These are phyloP conservation scores for Troides oblongomaculatus DNA, from an alignment of 2,888 invertebrate species.

Conservation along the genomic window DNA sequence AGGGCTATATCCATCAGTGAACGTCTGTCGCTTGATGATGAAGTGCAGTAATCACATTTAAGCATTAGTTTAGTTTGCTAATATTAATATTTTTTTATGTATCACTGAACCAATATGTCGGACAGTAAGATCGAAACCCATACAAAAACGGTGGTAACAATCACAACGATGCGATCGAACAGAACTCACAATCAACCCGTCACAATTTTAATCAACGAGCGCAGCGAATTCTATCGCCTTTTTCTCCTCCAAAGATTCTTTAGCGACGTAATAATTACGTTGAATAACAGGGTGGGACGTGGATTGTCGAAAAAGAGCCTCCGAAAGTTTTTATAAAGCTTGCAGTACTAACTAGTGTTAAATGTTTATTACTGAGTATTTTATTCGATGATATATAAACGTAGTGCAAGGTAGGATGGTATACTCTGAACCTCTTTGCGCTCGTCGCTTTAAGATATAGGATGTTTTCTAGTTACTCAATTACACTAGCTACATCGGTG, in stretches of 20 bases:
- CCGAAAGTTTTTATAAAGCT: slow-evolving; percentile 37
- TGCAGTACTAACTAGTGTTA: slow-evolving; percentile 38
- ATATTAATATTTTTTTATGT: no score
- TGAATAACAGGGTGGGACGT: slow-evolving; percentile 65
- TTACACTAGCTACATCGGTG: no score
- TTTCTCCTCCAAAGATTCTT: slow-evolving; percentile 65
- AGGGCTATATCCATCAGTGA: no score
- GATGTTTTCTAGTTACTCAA: no score
- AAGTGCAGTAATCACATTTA: no score
- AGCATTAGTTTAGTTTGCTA: no score
- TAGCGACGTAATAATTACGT: slow-evolving; percentile 72
- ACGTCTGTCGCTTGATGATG: no score
- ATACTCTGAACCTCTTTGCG: no score
- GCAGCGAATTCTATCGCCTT: slow-evolving; percentile 68
- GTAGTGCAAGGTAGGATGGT: no score
- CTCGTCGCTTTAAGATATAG: no score
- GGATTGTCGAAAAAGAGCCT: slow-evolving; percentile 39
- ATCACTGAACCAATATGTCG: background rate
- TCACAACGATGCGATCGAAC: slow-evolving; percentile 39
- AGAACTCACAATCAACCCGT: slow-evolving; percentile 66
- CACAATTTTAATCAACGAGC: slow-evolving; percentile 74
- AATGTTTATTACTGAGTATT: no score
- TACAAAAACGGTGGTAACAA: slow-evolving; percentile 35
- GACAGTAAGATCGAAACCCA: background rate
- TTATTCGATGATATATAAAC: no score